These are phyloP conservation scores for Mohoua ochrocephala DNA, from an alignment of 2,113 vertebrate species.

Conservation along the genomic window DNA sequence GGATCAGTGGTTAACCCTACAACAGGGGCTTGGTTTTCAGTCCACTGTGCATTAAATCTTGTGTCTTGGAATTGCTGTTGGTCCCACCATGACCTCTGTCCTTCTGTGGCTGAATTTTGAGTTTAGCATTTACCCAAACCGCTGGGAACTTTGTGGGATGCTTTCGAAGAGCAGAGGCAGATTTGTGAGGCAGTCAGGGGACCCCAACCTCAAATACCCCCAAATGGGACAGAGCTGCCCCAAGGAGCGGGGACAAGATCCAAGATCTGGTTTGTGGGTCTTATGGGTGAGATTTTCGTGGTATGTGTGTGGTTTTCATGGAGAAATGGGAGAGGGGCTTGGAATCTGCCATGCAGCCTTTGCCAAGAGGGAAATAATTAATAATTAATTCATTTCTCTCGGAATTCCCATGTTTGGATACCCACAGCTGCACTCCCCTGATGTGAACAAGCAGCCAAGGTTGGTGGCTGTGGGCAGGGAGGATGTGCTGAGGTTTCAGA, in stretches of 20 bases:
- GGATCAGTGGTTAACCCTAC: neutral
- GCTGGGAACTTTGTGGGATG: neutral
- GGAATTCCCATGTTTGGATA: neutral
- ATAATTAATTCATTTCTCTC: neutral
- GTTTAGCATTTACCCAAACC: neutral
- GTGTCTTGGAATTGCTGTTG: neutral
- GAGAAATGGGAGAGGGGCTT: neutral
- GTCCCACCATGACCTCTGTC: neutral
- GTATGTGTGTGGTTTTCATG: accelerated
- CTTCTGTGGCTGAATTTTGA: neutral
- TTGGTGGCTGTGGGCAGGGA: neutral
- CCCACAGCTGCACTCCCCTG: neutral
- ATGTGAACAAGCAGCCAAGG: neutral
- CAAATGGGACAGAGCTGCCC: neutral
- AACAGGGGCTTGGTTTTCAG: neutral
- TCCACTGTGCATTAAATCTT: neutral
- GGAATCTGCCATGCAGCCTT: neutral
- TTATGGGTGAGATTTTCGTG: accelerated
- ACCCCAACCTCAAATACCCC: neutral
- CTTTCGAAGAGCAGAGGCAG: neutral
- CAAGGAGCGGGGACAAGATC: neutral
- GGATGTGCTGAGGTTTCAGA: neutral
- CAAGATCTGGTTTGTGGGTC: neutral
- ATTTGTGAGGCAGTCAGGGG: neutral
- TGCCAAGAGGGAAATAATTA: neutral